A percentile compares a stretch with the other conserved stretches of the same genome.
Evolutionary conservation across 2,113 vertebrate genomes (phyloP).

Genomic region (Dipodomys spectabilis): DNA sequence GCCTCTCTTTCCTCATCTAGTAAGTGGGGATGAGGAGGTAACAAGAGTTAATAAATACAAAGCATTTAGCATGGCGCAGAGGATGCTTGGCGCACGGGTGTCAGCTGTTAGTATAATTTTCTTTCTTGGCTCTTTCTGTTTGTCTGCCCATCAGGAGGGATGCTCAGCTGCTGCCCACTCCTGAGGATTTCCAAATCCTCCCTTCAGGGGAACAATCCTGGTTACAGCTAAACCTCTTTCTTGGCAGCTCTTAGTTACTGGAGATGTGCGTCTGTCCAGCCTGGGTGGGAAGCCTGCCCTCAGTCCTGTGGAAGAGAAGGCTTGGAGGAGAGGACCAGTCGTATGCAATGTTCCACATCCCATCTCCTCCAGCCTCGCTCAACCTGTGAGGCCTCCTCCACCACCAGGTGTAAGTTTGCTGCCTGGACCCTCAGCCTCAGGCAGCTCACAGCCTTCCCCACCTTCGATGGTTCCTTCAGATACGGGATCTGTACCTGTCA

Average conservation of each 20-base stretch:
- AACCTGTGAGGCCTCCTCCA: neutral
- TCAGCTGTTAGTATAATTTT: neutral
- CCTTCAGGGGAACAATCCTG: neutral
- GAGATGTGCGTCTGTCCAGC: neutral
- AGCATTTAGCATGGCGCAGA: neutral
- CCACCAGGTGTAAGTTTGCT: neutral
- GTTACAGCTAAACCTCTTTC: neutral
- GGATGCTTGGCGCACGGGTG: fast-evolving
- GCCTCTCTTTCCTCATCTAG: neutral
- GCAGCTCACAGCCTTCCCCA: neutral
- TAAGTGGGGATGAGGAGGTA: neutral
- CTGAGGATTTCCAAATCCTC: neutral
- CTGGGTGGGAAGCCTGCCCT: neutral
- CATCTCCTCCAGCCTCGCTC: neutral
- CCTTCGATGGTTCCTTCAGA: neutral
- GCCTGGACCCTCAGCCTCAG: neutral
- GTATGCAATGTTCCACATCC: neutral
- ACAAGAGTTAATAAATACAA: neutral
- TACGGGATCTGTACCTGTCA: neutral
- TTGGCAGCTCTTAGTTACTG: neutral
- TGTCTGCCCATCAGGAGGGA: neutral
- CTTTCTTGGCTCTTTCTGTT: neutral
- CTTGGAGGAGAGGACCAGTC: neutral
- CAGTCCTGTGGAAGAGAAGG: neutral
- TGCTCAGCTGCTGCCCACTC: neutral